Base-by-base conservation (phyloP, 2,888 invertebrate genomes). In the Gandaritis pyraliata region DNA sequence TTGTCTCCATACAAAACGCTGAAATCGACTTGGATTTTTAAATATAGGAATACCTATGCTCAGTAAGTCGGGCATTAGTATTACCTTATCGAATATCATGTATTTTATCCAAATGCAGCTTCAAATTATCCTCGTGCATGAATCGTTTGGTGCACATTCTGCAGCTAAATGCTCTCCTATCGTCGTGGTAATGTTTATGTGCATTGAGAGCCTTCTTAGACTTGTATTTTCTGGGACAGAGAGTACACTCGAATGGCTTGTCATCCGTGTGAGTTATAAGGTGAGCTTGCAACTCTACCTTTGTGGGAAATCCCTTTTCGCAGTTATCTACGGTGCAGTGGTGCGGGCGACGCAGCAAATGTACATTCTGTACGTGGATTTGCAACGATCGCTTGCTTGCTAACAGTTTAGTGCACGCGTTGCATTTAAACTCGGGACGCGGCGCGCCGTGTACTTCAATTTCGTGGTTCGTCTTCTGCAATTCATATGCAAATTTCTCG, bases 401-500 rank as follows among this genome's bases (percentile, higher is more conserved):
- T 12, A 51, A 61, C 0, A 7, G 1, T n/a, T 16, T 33, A 1
- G 23, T 23, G 13, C 61, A 61, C 3, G 39, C 61, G 0, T 38
- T 39, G 15, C 61, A 61, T 3, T 39, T n/a, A 4, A 15, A 56
- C 8, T 18, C 13, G 0, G 33, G 47, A 0, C 6, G 16, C 1
- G 16, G 10, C 1, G 11, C 15, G 0, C 29, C 58, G 49, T 75
- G 73, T 0, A 48, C 16, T 61, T 65, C 12, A 45, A 69, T 3
- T 60, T 64, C 33, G 61, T 68, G 64, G 67, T 57, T 46, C 0
- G 47, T 10, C 16, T 54, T 64, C 11, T 36, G 15, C 1, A 33
- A 3, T 1, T 23, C 12, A 13, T 54, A 50, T 5, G 29, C 66
- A 33, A 86, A 87, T 0, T 79, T 78, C 70, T 85, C 88, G 0